Evolutionary conservation across 2,888 invertebrate species (phyloP).

Genomic region (Loripinus fragilis): DNA sequence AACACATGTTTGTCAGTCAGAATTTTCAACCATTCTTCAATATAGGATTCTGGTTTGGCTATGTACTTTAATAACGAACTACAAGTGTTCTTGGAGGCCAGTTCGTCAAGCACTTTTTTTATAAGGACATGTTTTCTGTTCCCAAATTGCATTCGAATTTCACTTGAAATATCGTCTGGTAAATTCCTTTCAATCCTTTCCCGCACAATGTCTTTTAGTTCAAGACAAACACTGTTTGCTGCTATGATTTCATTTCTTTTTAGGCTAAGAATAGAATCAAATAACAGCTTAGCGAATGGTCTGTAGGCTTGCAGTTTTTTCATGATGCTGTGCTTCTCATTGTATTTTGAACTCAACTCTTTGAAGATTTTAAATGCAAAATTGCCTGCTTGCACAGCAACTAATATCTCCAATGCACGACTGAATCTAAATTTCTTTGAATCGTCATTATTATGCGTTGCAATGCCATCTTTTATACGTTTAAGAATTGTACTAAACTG

Average conservation of each 20-base stretch:
- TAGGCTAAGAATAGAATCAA: neutral
- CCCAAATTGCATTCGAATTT: neutral
- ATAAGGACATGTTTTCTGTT: neutral
- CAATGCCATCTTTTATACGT: neutral
- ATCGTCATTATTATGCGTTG: neutral
- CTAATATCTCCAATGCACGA: neutral
- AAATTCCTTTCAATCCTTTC: neutral
- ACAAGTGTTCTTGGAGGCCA: neutral
- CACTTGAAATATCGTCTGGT: neutral
- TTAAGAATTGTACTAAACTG: constrained; percentile 4
- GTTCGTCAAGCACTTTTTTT: neutral
- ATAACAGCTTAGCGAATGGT: neutral
- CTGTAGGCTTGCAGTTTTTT: neutral
- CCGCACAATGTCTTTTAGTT: neutral
- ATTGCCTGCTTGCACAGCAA: constrained; percentile 1
- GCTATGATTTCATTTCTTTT: constrained; percentile 21
- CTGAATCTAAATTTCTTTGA: constrained; percentile 3
- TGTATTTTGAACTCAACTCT: neutral
- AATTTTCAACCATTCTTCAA: neutral
- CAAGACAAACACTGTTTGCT: neutral
- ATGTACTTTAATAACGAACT: neutral
- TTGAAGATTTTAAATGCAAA: neutral
- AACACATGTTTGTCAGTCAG: neutral
- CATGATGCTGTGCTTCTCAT: neutral
- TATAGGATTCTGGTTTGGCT: neutral